These are phyloP conservation scores for Cyaniris semiargus DNA, from an alignment of 2,888 invertebrate genomes.

Conservation along the genomic window DNA sequence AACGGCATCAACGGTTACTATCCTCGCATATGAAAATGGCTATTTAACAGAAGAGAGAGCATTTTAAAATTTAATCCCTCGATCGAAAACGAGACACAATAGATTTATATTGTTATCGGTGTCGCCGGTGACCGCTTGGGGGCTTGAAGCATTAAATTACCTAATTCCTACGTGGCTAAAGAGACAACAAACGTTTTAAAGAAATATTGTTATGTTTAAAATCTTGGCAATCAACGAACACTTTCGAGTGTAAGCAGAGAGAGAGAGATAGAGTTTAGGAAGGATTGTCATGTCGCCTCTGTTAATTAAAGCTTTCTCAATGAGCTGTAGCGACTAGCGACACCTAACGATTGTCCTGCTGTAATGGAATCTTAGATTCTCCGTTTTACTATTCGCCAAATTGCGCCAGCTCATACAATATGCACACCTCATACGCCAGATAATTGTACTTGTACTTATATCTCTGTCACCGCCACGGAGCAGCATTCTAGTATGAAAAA, in stretches of 20 bases:
- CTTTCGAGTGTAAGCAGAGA: not conserved
- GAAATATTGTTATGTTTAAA: no score
- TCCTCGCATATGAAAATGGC: no score
- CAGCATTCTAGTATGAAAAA: not conserved
- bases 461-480: not conserved
- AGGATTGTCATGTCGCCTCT: not conserved
- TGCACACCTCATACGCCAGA: not conserved
- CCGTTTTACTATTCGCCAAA: not conserved
- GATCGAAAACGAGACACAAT: no score
- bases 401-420: conserved; percentile 6
- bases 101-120: no score
- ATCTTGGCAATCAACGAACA: no score
- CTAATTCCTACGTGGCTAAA: no score
- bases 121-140: no score
- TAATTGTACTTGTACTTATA: not conserved
- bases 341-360: not conserved
- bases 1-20: no score
- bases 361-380: not conserved
- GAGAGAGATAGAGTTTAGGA: not conserved
- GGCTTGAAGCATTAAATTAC: no score
- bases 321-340: conserved; percentile 1
- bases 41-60: no score
- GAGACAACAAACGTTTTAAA: no score
- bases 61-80: no score
- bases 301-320: not conserved